Evolutionary conservation across 1,140 invertebrate genomes (phyloP).

Genomic region (Pentalonia nigronervosa): DNA sequence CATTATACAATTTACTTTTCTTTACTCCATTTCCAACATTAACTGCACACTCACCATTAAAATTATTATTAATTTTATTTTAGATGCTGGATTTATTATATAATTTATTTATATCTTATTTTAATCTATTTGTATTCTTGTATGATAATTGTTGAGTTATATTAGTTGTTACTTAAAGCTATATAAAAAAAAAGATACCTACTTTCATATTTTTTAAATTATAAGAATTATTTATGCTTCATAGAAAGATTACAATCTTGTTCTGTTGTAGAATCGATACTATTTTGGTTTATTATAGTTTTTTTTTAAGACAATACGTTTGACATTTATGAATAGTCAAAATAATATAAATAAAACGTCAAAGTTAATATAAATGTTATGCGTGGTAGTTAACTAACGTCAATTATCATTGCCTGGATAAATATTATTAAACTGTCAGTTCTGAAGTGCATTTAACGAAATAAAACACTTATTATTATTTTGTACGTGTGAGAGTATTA

Average conservation of each 20-base stretch:
- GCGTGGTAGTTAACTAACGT: neutral
- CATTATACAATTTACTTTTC: too few relatives aligned
- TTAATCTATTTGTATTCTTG: too few relatives aligned
- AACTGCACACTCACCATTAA: too few relatives aligned
- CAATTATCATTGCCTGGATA: neutral
- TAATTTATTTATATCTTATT: too few relatives aligned
- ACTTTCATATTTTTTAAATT: neutral
- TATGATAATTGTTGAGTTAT: too few relatives aligned
- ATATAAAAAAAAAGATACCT: too few relatives aligned
- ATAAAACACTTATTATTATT: neutral
- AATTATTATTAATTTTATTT: too few relatives aligned
- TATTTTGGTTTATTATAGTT: neutral
- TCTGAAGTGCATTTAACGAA: neutral
- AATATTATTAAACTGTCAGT: neutral
- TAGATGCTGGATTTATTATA: too few relatives aligned
- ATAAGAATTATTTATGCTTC: neutral
- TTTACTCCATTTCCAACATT: too few relatives aligned
- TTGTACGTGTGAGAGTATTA: neutral
- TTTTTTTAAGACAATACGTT: neutral
- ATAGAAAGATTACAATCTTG: neutral
- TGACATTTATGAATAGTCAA: neutral
- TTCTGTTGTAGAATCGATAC: neutral
- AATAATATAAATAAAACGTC: neutral
- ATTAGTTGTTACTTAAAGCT: neutral
- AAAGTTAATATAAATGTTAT: too few relatives aligned